Conservation (phyloP, 2,888 invertebrate species). For the Meliscaeva auricollis region DNA sequence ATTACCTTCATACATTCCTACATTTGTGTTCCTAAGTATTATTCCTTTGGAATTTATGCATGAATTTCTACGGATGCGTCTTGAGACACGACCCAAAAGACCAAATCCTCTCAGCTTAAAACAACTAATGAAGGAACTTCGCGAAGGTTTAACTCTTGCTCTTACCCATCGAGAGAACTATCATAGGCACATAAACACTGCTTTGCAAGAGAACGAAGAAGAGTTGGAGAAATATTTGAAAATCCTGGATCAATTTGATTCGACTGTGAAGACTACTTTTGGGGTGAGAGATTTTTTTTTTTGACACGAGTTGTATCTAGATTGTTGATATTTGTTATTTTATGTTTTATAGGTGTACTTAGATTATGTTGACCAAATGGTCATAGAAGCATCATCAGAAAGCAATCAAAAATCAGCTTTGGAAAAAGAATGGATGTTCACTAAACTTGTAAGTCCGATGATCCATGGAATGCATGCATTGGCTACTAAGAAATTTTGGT, state of each 20-base stretch:
- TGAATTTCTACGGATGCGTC: slow-evolving; percentile 93
- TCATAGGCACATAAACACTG: slow-evolving; percentile 87
- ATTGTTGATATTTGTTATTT: slow-evolving; percentile 51
- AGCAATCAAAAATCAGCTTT: slow-evolving; percentile 89
- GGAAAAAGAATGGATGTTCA: slow-evolving; percentile 95
- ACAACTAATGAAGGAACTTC: slow-evolving; percentile 95
- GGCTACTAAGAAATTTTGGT: slow-evolving; percentile 92
- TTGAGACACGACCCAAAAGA: slow-evolving; percentile 92
- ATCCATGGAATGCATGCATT: slow-evolving; percentile 90
- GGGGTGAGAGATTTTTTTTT: slow-evolving; percentile 84
- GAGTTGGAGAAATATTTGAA: slow-evolving; percentile 85
- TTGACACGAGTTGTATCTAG: slow-evolving; percentile 13
- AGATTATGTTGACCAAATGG: slow-evolving; percentile 93
- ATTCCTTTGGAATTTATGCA: slow-evolving; percentile 96
- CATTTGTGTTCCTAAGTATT: slow-evolving; percentile 93
- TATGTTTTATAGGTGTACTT: slow-evolving; percentile 89
- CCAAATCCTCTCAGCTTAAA: slow-evolving; percentile 94
- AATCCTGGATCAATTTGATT: slow-evolving; percentile 90
- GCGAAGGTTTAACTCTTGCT: slow-evolving; percentile 94
- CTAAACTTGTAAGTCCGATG: slow-evolving; percentile 90
- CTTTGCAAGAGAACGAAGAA: slow-evolving; percentile 85
- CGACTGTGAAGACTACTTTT: slow-evolving; percentile 90
- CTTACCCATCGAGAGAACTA: slow-evolving; percentile 92
- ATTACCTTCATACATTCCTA: slow-evolving; percentile 93
- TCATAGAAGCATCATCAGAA: slow-evolving; percentile 85